These are phyloP conservation scores for Ypsolopha sequella DNA, from an alignment of 2,888 invertebrate genomes.

Conservation along the genomic window DNA sequence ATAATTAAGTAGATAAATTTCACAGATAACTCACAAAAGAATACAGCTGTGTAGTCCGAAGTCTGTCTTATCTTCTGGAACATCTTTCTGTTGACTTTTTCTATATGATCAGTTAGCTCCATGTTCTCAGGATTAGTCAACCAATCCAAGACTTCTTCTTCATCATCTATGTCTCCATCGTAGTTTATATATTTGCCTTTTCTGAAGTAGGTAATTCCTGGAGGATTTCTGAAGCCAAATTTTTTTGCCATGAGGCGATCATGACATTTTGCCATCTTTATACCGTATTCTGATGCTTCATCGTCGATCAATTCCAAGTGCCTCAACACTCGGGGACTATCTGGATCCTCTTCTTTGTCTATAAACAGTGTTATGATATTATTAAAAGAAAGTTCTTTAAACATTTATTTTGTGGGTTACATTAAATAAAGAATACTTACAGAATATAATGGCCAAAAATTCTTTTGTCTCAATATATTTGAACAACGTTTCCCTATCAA, in stretches of 20 bases:
- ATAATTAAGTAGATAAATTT: conserved; percentile 5
- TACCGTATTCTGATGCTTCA: conserved; percentile 92
- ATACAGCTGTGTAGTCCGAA: conserved; percentile 91
- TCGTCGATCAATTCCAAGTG: conserved; percentile 93
- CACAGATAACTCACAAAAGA: conserved; percentile 83
- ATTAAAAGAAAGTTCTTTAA: neutral
- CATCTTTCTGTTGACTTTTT: conserved; percentile 93
- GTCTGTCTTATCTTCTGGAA: conserved; percentile 90
- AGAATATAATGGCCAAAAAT: conserved; percentile 92
- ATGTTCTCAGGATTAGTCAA: conserved; percentile 93
- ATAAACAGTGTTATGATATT: conserved; percentile 5
- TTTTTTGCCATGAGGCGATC: conserved; percentile 94
- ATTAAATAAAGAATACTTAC: conserved; percentile 74
- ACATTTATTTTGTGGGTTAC: neutral
- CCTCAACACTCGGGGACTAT: conserved; percentile 83
- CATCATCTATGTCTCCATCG: conserved; percentile 93
- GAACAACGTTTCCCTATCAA: conserved; percentile 84
- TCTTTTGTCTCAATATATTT: conserved; percentile 91
- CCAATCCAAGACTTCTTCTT: conserved; percentile 93
- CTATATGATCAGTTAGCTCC: conserved; percentile 94
- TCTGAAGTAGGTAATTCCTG: conserved; percentile 91
- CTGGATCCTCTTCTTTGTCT: conserved; percentile 88
- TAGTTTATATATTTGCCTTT: conserved; percentile 92
- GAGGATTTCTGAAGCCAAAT: conserved; percentile 90
- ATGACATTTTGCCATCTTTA: conserved; percentile 88